phyloP scores from a whole-genome alignment of 2,113 vertebrate genomes.

The Phylloscopus trochiloides region DNA sequence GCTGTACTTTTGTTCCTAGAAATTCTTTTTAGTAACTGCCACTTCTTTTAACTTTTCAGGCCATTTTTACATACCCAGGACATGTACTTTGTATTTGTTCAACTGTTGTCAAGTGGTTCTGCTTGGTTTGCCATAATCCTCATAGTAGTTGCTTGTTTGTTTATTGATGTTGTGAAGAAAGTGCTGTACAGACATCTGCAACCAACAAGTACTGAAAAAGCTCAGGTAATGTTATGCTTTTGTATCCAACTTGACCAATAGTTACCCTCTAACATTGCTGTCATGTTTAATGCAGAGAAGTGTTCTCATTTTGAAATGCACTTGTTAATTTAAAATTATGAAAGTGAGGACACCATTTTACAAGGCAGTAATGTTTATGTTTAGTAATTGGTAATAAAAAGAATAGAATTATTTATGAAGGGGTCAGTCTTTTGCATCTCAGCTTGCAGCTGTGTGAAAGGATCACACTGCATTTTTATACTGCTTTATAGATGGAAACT shows the following conservation, averaged over 20 bases:
- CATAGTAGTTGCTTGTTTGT: conserved; percentile 89
- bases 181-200: conserved; percentile 88
- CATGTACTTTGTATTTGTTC: conserved; percentile 97
- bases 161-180: conserved; percentile 93
- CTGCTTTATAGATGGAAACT: neutral
- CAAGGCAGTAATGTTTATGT: neutral
- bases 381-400: neutral
- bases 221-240: conserved; percentile 82
- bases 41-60: conserved; percentile 74
- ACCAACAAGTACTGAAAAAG: conserved; percentile 93
- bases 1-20: neutral
- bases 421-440: neutral
- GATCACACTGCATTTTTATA: neutral
- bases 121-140: conserved; percentile 97
- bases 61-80: conserved; percentile 95
- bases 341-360: neutral
- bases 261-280: neutral
- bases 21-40: neutral
- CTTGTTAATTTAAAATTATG: neutral
- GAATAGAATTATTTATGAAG: neutral
- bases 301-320: neutral
- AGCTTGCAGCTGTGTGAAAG: neutral
- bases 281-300: neutral
- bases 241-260: neutral
- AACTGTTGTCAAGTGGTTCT: conserved; percentile 94